Base-by-base conservation (phyloP, 2,113 vertebrate species). In the Ia io region DNA sequence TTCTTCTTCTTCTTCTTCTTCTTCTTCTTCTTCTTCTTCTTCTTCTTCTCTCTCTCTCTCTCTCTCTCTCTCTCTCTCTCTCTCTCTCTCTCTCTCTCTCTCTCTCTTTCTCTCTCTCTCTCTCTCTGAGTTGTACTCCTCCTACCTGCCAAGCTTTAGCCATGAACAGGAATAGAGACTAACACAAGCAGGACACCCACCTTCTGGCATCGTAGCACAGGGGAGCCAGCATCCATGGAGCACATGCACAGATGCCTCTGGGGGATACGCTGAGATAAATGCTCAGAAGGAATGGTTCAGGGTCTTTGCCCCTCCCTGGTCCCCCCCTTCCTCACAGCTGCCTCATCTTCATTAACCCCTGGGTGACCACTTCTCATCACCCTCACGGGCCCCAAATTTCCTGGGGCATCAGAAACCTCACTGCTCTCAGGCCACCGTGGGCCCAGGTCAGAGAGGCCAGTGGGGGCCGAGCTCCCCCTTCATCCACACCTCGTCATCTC, bases 401-500 rank as follows among this genome's bases (percentile, higher is more conserved):
- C 53, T 1, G 9, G 32, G 59, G 14, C 28, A 37, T 35, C 13
- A 11, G 35, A 17, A 28, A 61, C 59, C 59, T 12, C 32, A 5
- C 28, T 30, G 22, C 37, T 30, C 32, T 30, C 6, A 2, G 73
- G 63, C 25, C 56, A 42, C 0, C 0, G 3, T 28, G 37, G 14
- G 30, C 17, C 28, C 49, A 23, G 44, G 28, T 9, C 42, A 30
- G 4, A 47, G 65, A 53, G 42, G 40, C 10, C 28, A 3, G 0
- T 53, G 77, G 84, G 42, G 67, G 51, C 77, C 2, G 0, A 18
- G 13, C 76, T 51, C 51, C 84, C 84, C 65, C 69, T 4, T 0
- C 17, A 20, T 28, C 14, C 77, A 6, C 30, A 25, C 16, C 14
- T 35, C 3, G 9, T 83, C 44, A 37, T 2, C 44, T n/a, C 61